Conservation (phyloP, 2,797 vertebrate genomes). For the Steatocranus sp. region DNA sequence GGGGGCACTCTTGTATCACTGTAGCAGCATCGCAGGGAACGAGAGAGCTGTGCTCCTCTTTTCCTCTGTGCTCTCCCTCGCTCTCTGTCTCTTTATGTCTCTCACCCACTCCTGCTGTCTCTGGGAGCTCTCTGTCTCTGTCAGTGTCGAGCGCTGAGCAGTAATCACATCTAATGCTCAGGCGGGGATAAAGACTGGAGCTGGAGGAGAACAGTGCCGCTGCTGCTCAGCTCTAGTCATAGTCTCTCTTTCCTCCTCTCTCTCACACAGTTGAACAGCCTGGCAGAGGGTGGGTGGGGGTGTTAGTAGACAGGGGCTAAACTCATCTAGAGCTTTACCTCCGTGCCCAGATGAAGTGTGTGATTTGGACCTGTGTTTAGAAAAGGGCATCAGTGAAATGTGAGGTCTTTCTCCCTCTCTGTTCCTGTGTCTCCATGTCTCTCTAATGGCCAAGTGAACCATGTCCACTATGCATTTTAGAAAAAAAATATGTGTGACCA, state of each 20-base stretch:
- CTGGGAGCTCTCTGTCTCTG: conserved; percentile 74
- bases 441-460: conserved; percentile 12
- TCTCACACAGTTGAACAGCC: conserved; percentile 30
- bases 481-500: not conserved
- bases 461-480: not conserved
- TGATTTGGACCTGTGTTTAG: conserved; percentile 70
- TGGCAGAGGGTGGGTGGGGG: conserved; percentile 22
- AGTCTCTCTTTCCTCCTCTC: conserved; percentile 33
- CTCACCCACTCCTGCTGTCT: conserved; percentile 64
- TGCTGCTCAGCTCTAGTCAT: conserved; percentile 39
- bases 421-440: conserved; percentile 1
- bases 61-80: conserved; percentile 4
- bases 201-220: conserved; percentile 63
- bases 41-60: conserved; percentile 31
- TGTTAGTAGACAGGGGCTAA: conserved; percentile 54
- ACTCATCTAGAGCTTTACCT: conserved; percentile 70
- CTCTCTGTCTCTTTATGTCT: conserved; percentile 45
- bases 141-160: conserved; percentile 76
- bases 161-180: conserved; percentile 85
- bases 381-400: conserved; percentile 68
- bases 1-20: conserved; percentile 93
- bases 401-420: conserved; percentile 46
- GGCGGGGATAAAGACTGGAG: conserved; percentile 75
- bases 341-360: conserved; percentile 67
- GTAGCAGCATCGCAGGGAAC: conserved; percentile 30